Conservation (phyloP, 2,797 vertebrate species). For the Toxotes lorentzi region DNA sequence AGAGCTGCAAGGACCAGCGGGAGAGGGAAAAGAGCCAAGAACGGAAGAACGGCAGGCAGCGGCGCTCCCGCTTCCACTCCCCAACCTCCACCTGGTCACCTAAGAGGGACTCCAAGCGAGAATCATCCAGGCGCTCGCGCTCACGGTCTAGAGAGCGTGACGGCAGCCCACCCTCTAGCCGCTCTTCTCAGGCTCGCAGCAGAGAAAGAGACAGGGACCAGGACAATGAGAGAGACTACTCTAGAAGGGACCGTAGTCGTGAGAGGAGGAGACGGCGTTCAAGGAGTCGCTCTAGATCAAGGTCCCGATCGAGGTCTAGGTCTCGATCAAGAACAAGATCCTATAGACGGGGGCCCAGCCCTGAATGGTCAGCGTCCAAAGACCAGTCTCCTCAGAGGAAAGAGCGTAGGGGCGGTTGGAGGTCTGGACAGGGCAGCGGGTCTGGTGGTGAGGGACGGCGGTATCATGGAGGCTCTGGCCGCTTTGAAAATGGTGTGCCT, state of each 20-base stretch:
- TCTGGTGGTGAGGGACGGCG: conserved; percentile 84
- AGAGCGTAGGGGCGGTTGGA: conserved; percentile 89
- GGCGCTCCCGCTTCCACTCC: conserved; percentile 96
- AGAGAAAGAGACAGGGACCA: conserved; percentile 80
- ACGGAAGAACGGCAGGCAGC: conserved; percentile 86
- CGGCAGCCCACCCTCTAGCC: conserved; percentile 77
- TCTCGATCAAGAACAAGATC: conserved; percentile 88
- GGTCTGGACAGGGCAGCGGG: conserved; percentile 81
- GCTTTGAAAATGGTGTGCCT: conserved; percentile 76
- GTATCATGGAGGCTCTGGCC: conserved; percentile 84
- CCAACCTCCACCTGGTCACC: conserved; percentile 95
- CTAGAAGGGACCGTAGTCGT: conserved; percentile 79
- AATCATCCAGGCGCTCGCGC: conserved; percentile 84
- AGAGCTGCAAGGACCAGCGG: conserved; percentile 66
- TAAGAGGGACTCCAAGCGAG: conserved; percentile 82
- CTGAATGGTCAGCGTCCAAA: conserved; percentile 78
- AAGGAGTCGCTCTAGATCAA: conserved; percentile 90
- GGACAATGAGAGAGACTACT: conserved; percentile 83
- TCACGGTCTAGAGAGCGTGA: conserved; percentile 82
- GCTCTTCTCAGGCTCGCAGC: conserved; percentile 87
- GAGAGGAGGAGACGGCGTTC: conserved; percentile 88
- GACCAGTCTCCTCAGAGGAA: conserved; percentile 90
- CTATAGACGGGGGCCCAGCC: conserved; percentile 68
- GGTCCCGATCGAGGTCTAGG: conserved; percentile 73
- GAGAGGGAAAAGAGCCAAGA: conserved; percentile 78